Percentiles rank a stretch among this genome's conserved stretches.
Evolutionary conservation across 2,888 invertebrate species (phyloP).

Genomic region (Hololepta plana): DNA sequence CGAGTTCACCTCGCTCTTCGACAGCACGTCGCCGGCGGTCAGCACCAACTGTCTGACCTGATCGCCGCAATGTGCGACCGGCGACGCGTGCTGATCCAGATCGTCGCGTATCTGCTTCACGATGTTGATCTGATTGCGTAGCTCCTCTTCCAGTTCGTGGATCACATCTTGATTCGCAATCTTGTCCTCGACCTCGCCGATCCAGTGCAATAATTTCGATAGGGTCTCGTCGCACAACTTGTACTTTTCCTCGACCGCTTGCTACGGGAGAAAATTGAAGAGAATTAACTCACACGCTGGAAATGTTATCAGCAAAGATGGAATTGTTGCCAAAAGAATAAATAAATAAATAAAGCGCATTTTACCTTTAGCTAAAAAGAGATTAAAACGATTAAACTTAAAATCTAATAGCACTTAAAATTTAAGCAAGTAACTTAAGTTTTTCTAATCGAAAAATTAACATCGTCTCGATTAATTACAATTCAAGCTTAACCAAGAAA

Average conservation of each 20-base stretch:
- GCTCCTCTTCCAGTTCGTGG: constrained; percentile 69
- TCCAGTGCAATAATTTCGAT: constrained; percentile 72
- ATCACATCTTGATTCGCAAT: constrained; percentile 74
- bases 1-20: constrained; percentile 76
- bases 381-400: too few species aligned
- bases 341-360: too few species aligned
- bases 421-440: too few species aligned
- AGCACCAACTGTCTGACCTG: constrained; percentile 79
- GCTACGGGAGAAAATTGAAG: constrained; percentile 45
- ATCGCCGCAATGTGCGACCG: constrained; percentile 70
- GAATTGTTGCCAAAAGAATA: too few species aligned
- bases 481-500: too few species aligned
- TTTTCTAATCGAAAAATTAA: too few species aligned
- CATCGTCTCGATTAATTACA: too few species aligned
- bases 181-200: constrained; percentile 65
- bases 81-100: constrained; percentile 67
- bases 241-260: constrained; percentile 91
- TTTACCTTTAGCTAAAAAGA: too few species aligned
- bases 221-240: constrained; percentile 77
- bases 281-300: too few species aligned
- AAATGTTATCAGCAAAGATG: constrained; percentile 5
- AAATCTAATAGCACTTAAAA: too few species aligned
- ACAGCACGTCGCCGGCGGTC: constrained; percentile 80
- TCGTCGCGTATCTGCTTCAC: constrained; percentile 85
- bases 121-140: constrained; percentile 75